A percentile compares a stretch with the other conserved stretches of the same genome.
Evolutionary conservation across 2,888 invertebrate species (phyloP).

Genomic region (Pyrgus malvae): DNA sequence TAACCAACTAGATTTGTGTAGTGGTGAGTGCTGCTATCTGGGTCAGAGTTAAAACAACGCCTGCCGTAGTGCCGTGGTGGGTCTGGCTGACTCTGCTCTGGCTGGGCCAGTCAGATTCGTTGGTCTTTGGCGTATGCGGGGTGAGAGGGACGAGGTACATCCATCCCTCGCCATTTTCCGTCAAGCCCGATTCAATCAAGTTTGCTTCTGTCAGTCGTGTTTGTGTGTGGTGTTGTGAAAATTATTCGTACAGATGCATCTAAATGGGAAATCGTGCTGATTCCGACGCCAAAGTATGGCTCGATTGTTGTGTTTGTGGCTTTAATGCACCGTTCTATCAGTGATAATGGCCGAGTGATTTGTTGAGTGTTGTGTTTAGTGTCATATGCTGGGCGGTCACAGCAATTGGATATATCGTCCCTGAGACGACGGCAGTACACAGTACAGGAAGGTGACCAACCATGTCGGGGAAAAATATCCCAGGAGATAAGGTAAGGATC

Average conservation of each 20-base stretch:
- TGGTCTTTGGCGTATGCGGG: constrained; percentile 55
- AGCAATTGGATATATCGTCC: constrained; percentile 77
- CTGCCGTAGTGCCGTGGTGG: too few species aligned
- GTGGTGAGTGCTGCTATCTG: constrained; percentile 54
- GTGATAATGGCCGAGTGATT: constrained; percentile 81
- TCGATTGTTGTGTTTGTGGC: constrained; percentile 77
- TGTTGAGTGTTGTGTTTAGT: constrained; percentile 78
- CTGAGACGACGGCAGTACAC: constrained; percentile 74
- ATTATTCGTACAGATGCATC: constrained; percentile 78
- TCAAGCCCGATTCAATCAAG: constrained; percentile 78
- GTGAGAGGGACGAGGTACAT: constrained; percentile 53
- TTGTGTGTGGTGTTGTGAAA: constrained; percentile 81
- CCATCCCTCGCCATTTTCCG: constrained; percentile 65
- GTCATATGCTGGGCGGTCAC: constrained; percentile 79
- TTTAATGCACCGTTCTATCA: constrained; percentile 73
- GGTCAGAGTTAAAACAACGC: constrained; percentile 26
- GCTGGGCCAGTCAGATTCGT: constrained; percentile 3
- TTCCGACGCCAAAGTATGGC: constrained; percentile 76
- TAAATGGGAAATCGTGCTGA: constrained; percentile 80
- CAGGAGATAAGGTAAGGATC: constrained; percentile 88
- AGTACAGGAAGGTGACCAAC: constrained; percentile 71
- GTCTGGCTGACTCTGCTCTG: too few species aligned
- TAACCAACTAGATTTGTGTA: constrained; percentile 22
- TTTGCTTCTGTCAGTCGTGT: constrained; percentile 81
- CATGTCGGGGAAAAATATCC: constrained; percentile 91